Evolutionary conservation across 1,140 invertebrate genomes (phyloP).

Genomic region (Pissodes strobi): DNA sequence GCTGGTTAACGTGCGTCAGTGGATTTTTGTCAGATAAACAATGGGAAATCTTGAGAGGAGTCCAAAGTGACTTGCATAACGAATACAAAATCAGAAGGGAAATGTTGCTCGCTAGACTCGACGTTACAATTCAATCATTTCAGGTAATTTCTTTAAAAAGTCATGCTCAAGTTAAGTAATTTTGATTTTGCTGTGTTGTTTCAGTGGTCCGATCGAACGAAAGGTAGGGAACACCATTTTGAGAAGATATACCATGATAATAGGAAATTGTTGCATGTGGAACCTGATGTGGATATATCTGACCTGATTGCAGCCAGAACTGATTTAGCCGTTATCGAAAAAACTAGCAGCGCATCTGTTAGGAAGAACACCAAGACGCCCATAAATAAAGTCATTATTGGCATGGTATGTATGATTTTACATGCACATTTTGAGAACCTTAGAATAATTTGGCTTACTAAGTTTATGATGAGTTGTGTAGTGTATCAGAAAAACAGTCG

Average conservation of each 20-base stretch:
- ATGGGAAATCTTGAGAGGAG: conserved; percentile 73
- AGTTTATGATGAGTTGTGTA: no score
- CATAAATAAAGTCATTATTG: conserved; percentile 87
- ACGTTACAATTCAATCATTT: conserved; percentile 94
- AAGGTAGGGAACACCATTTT: conserved; percentile 74
- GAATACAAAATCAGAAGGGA: conserved; percentile 85
- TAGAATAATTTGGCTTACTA: no score
- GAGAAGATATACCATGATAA: conserved; percentile 71
- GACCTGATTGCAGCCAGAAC: conserved; percentile 82
- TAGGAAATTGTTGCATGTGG: conserved; percentile 65
- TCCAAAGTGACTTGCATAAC: conserved; percentile 72
- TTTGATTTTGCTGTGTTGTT: conserved; percentile 31
- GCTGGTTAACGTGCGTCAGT: no score
- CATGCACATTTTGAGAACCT: no score
- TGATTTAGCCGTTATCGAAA: conserved; percentile 82
- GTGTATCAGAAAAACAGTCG: no score
- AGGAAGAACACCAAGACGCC: conserved; percentile 78
- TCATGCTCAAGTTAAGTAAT: no score
- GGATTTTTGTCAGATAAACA: conserved; percentile 75
- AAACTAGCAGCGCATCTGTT: conserved; percentile 81
- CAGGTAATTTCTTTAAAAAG: conserved; percentile 57
- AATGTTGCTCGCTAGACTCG: conserved; percentile 86
- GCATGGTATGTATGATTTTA: no score
- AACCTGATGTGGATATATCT: conserved; percentile 68
- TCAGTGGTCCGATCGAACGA: conserved; percentile 85